phyloP scores from a whole-genome alignment of 2,888 invertebrate genomes.

The Tribolium freemani region DNA sequence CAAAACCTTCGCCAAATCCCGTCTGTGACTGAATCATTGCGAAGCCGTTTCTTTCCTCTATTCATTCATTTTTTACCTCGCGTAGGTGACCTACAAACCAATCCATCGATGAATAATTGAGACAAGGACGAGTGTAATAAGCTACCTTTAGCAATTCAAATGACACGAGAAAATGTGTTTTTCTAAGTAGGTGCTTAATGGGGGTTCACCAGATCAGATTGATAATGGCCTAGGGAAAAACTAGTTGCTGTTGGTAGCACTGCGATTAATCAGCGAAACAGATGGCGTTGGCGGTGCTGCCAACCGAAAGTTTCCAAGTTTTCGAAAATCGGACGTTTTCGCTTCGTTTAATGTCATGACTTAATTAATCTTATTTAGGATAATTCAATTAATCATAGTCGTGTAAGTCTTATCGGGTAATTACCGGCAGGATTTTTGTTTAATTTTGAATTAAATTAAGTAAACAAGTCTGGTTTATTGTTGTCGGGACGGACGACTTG shows the following conservation, averaged over 20 bases:
- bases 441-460: constrained; percentile 11
- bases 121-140: constrained; percentile 14
- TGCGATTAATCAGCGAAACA: constrained; percentile 3
- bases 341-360: constrained; percentile 22
- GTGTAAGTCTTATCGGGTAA: constrained; percentile 13
- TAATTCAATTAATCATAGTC: constrained; percentile 26
- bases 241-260: background rate
- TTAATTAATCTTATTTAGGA: constrained; percentile 36
- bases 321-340: constrained; percentile 20
- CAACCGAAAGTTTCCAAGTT: constrained; percentile 11
- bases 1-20: too few relatives aligned
- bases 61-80: constrained; percentile 15
- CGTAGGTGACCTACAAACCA: constrained; percentile 25
- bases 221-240: constrained; percentile 4
- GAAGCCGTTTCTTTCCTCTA: background rate
- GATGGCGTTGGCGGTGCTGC: constrained; percentile 13
- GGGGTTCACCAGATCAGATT: background rate
- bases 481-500: background rate
- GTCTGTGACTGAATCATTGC: background rate
- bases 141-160: constrained; percentile 26
- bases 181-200: constrained; percentile 1
- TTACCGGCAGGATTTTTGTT: constrained; percentile 3
- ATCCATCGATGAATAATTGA: constrained; percentile 24
- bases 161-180: constrained; percentile 22
- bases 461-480: constrained; percentile 13